phyloP scores from a whole-genome alignment of 2,797 vertebrate genomes.

The Sylvilagus floridanus region DNA sequence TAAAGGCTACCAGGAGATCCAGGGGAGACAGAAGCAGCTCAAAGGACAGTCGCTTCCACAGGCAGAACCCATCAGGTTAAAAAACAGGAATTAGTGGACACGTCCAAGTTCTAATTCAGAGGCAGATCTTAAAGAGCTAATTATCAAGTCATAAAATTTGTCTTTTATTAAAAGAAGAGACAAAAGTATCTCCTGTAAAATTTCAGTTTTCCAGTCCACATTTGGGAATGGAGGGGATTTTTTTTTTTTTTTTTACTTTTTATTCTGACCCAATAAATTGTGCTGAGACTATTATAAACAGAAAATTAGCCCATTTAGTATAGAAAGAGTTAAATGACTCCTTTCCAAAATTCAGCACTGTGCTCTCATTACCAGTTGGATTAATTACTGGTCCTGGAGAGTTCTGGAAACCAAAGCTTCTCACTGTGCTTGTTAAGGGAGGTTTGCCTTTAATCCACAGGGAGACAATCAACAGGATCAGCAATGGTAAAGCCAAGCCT shows the following conservation, averaged over 20 bases:
- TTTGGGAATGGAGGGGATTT: not conserved
- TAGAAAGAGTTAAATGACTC: slow-evolving; percentile 78
- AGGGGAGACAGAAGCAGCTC: not conserved
- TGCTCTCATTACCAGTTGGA: slow-evolving; percentile 89
- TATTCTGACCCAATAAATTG: not conserved
- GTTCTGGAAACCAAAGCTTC: slow-evolving; percentile 88
- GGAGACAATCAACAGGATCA: slow-evolving; percentile 92
- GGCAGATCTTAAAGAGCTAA: not conserved
- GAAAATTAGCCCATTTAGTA: not conserved
- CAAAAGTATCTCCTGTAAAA: slow-evolving; percentile 28
- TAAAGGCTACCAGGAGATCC: not conserved
- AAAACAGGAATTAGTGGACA: not conserved
- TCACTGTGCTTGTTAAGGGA: slow-evolving; percentile 87
- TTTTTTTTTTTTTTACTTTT: not conserved
- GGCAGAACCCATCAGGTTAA: not conserved
- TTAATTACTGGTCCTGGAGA: slow-evolving; percentile 92
- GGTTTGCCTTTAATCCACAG: slow-evolving; percentile 89
- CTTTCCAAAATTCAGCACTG: slow-evolving; percentile 59
- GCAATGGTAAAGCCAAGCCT: slow-evolving; percentile 79
- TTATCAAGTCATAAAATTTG: slow-evolving; percentile 28
- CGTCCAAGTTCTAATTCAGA: not conserved
- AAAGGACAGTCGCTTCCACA: not conserved
- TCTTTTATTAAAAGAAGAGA: not conserved
- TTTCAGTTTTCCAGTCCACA: slow-evolving; percentile 35
- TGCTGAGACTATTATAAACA: not conserved